A percentile compares a stretch with the other conserved stretches of the same genome.
These are phyloP conservation scores for Epizoanthus stellaris DNA, from an alignment of 92 coral and sea anemone genomes.

Conservation along the genomic window DNA sequence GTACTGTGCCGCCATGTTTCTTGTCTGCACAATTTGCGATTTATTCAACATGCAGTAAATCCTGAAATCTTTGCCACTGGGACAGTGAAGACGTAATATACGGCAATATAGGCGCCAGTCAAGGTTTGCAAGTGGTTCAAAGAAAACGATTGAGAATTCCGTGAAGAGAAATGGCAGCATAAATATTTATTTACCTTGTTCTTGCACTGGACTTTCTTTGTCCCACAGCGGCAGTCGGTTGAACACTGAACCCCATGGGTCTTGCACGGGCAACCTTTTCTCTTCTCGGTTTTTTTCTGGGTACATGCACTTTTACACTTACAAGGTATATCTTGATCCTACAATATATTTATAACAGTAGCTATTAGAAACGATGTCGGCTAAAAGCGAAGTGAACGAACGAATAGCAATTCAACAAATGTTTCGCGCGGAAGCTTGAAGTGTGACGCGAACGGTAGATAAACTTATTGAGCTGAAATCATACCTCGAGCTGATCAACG, in stretches of 20 bases:
- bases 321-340: slow-evolving; percentile 10
- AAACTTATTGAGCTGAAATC: slow-evolving; percentile 4
- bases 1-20: background rate
- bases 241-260: background rate
- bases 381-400: slow-evolving; percentile 19
- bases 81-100: slow-evolving; percentile 5
- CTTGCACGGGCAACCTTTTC: slow-evolving; percentile 18
- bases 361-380: slow-evolving; percentile 16
- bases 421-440: background rate
- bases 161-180: background rate
- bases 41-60: slow-evolving; percentile 23
- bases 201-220: slow-evolving; percentile 24
- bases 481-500: slow-evolving; percentile 17
- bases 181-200: background rate
- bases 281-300: slow-evolving; percentile 15
- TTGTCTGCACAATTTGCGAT: slow-evolving; percentile 17
- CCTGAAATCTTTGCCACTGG: slow-evolving; percentile 6
- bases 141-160: background rate
- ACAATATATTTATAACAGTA: slow-evolving; percentile 8
- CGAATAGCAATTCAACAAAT: background rate
- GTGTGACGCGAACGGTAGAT: background rate
- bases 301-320: slow-evolving; percentile 9
- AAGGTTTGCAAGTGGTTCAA: slow-evolving; percentile 12
- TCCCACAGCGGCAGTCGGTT: slow-evolving; percentile 14
- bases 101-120: background rate